Conservation (phyloP, 2,797 vertebrate species). For the Acanthurus tractus region DNA sequence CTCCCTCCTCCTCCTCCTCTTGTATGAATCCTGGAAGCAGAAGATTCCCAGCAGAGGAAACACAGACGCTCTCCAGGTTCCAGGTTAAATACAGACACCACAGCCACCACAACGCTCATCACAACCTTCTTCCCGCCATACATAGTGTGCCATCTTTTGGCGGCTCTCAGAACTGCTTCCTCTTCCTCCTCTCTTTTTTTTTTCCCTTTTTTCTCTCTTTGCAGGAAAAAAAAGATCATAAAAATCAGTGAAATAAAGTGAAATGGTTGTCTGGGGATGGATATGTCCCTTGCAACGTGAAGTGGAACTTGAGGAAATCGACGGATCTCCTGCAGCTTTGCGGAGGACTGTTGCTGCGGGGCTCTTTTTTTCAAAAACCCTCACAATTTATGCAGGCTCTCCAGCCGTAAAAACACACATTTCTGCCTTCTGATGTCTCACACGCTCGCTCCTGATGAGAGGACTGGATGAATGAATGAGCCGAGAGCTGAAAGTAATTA, state of each 20-base stretch:
- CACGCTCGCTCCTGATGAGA: conserved; percentile 64
- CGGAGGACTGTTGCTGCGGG: conserved; percentile 64
- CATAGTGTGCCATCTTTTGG: conserved; percentile 87
- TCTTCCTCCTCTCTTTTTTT: not conserved
- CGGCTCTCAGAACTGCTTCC: conserved; percentile 64
- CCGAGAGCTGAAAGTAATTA: conserved; percentile 72
- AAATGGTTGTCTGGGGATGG: conserved; percentile 78
- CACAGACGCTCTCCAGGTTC: conserved; percentile 80
- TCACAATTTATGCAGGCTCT: conserved; percentile 75
- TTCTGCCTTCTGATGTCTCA: conserved; percentile 72
- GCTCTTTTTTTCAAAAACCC: conserved; percentile 46
- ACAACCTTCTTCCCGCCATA: conserved; percentile 61
- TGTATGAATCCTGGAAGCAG: conserved; percentile 75
- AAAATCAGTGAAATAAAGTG: conserved; percentile 81
- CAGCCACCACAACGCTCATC: conserved; percentile 53
- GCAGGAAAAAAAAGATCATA: conserved; percentile 70
- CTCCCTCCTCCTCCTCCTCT: conserved; percentile 57
- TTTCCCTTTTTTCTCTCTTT: conserved; percentile 19
- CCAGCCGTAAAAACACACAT: conserved; percentile 71
- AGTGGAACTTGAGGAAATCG: conserved; percentile 81
- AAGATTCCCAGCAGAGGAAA: conserved; percentile 82
- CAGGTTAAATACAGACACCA: conserved; percentile 81
- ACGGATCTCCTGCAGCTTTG: conserved; percentile 75
- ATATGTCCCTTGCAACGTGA: conserved; percentile 78
- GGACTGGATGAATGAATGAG: conserved; percentile 62